Evolutionary conservation across 2,797 vertebrate genomes (phyloP), one percentile per base, ranked within the genome.

Genomic region (Hypotaenidia philippensis): DNA sequence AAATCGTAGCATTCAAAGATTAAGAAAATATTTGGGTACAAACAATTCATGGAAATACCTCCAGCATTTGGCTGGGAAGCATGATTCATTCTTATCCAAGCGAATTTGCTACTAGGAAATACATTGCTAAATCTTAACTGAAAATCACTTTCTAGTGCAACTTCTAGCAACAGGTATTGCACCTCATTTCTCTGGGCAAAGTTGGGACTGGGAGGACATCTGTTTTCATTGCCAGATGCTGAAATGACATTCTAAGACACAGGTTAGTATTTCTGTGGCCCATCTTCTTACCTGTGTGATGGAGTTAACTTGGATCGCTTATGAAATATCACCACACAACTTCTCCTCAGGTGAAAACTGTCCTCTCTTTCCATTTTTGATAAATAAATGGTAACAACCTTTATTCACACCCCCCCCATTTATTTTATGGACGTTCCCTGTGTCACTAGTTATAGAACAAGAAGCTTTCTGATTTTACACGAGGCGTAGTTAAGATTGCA

Each of bases 21-120:
- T 74, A 89, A 89, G 47, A 79, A 93, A 90, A 87, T 26, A 78
- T 77, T 85, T 72, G 44, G 21, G 26, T 76, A 52, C 47, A 75
- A 83, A 87, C 83, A 93, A 66, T 93, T 83, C 88, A 60, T 66
- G 88, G 66, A 96, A 95, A 89, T 79, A 87, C 83, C 80, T 66
- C 50, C 56, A 70, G 16, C 12, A 44, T 77, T 89, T 92, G 12
- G 23, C 40, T 83, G 63, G 80, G 74, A 87, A 94, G n/a, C 71
- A 52, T 59, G 80, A 93, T 86, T 93, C 77, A 78, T 44, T 52
- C 38, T 36, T 50, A 41, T 5, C 49, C 90, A 95, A 84, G 80
- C 2, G 7, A 57, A 91, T 76, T 79, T 80, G 29, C 74, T 74
- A 29, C 44, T 66, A 76, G 32, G 9, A 93, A 78, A 79, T 49